These are phyloP conservation scores for Sarcophaga caerulescens DNA, from an alignment of 2,888 invertebrate genomes.

Conservation along the genomic window DNA sequence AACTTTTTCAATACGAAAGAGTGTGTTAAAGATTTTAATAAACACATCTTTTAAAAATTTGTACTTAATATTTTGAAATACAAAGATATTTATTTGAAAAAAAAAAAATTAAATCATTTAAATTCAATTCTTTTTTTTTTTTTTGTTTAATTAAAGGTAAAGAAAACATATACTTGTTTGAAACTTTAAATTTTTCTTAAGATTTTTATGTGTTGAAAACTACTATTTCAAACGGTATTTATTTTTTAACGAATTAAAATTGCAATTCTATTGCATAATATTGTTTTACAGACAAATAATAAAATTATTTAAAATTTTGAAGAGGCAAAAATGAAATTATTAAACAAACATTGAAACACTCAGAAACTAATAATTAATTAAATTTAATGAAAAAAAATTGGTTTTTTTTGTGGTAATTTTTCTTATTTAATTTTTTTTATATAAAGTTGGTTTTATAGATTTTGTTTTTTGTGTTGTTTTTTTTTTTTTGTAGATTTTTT, in stretches of 20 bases:
- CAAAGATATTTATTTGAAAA: background rate
- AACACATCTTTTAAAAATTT: constrained; percentile 36
- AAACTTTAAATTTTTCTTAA: constrained; percentile 7
- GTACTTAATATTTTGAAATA: constrained; percentile 43
- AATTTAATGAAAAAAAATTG: constrained; percentile 20
- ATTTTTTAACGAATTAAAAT: background rate
- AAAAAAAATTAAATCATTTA: background rate
- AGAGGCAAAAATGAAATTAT: background rate
- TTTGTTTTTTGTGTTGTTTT: constrained; percentile 51
- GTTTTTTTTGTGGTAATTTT: constrained; percentile 46
- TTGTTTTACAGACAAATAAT: background rate
- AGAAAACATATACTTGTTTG: no score
- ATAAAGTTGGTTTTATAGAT: constrained; percentile 46
- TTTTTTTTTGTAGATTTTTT: constrained; percentile 49
- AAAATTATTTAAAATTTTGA: background rate
- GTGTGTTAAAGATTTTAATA: background rate
- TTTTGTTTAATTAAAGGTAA: no score
- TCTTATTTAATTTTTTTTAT: constrained; percentile 38
- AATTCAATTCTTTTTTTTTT: background rate
- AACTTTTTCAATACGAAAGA: constrained; percentile 7
- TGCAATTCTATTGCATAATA: background rate
- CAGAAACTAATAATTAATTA: constrained; percentile 56
- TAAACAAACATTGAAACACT: constrained; percentile 67
- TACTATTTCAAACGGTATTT: background rate
- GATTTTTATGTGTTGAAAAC: background rate